A percentile compares a stretch with the other conserved stretches of the same genome.
Evolutionary conservation across 64 coral and sea anemone species (phyloP).

Genomic region (Montipora foliosa): DNA sequence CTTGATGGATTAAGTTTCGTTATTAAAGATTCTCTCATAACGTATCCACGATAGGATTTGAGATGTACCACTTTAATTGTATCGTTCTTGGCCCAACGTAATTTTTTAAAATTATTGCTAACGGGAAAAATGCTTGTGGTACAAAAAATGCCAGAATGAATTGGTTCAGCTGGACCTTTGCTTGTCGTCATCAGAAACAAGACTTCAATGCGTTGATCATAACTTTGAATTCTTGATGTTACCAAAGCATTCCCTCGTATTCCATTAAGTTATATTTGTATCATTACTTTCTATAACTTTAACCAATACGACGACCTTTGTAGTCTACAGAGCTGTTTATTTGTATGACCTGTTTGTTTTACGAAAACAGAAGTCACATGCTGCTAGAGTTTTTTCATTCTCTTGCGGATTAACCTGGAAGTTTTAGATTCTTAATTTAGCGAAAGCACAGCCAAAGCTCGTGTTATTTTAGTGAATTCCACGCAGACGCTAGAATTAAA

Average conservation of each 20-base stretch:
- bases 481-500: neutral
- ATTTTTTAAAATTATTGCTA: no score
- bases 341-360: constrained; percentile 4
- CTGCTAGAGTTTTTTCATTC: constrained; percentile 15
- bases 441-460: neutral
- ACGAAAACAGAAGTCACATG: neutral
- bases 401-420: neutral
- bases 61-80: neutral
- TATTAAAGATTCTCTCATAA: no score
- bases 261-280: neutral
- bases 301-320: neutral
- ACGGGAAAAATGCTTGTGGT: neutral
- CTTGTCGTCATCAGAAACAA: no score
- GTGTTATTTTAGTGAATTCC: neutral
- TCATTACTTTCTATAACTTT: neutral
- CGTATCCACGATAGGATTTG: neutral
- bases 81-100: no score
- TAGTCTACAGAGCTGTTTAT: neutral
- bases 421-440: neutral
- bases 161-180: no score
- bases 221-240: no score
- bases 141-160: neutral
- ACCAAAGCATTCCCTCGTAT: no score
- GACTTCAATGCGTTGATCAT: no score
- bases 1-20: no score